phyloP scores from a whole-genome alignment of 2,888 invertebrate species.

The Blastobasis adustella region DNA sequence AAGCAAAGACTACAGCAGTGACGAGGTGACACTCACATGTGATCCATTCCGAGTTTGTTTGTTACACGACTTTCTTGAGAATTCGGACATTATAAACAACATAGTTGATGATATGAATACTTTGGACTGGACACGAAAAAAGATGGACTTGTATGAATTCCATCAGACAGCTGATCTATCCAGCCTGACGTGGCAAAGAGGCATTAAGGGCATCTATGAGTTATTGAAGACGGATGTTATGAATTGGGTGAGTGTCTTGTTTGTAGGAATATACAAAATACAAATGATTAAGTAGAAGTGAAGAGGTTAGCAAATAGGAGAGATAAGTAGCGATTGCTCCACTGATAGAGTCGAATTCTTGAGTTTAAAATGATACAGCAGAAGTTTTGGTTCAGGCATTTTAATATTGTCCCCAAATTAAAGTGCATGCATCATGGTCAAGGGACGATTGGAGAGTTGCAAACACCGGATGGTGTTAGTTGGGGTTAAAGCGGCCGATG shows the following conservation, averaged over 20 bases:
- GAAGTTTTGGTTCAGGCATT: too few species aligned
- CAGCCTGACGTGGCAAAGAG: conserved; percentile 67
- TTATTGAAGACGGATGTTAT: conserved; percentile 79
- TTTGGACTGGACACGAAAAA: conserved; percentile 82
- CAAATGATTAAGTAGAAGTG: too few species aligned
- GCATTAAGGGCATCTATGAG: conserved; percentile 77
- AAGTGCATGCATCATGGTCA: too few species aligned
- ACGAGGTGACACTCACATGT: conserved; percentile 68
- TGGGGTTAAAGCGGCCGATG: too few species aligned
- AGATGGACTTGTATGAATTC: conserved; percentile 92
- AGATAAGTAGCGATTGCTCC: too few species aligned
- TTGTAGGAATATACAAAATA: too few species aligned
- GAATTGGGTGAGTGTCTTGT: conserved; percentile 74
- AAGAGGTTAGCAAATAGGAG: too few species aligned
- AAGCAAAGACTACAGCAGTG: conserved; percentile 39
- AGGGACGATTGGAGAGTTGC: too few species aligned
- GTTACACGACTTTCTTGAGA: conserved; percentile 76
- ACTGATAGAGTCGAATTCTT: too few species aligned
- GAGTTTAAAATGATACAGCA: too few species aligned
- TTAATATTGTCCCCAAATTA: too few species aligned
- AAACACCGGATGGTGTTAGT: too few species aligned
- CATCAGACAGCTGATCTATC: conserved; percentile 85
- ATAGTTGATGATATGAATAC: conserved; percentile 80
- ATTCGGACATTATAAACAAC: conserved; percentile 72
- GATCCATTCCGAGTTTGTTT: conserved; percentile 81